Base-by-base conservation (phyloP, 2,113 vertebrate species). In the Rhombomys opimus region DNA sequence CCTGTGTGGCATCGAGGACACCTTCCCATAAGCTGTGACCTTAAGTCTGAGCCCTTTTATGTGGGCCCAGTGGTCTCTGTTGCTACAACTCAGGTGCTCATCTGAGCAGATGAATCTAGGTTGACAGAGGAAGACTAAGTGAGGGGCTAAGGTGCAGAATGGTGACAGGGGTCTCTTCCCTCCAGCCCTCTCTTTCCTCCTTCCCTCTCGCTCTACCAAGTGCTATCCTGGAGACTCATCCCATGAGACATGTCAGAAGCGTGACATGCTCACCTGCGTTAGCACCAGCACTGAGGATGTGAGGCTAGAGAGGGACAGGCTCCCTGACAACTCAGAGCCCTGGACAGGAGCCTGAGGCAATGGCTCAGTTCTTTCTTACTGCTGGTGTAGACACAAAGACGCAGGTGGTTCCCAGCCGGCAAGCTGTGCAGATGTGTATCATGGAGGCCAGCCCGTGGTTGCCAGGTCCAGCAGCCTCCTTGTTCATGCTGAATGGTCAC, bases 231-330 rank as follows among this genome's bases (percentile, higher is more conserved):
- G 25, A 52, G 15, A 3, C 38, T 22, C 54, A 80, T 65, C 20
- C 41, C 17, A 7, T 35, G 46, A 57, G 35, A 13, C 17, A 0
- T 70, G n/a, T 54, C 77, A 68, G 30, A 20, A 46, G 25, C 57
- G 57, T 61, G 38, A 80, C n/a, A 22, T 70, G 41, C 32, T 54
- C 20, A 59, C 38, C 38, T n/a, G 23, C 14, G 7, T 67, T 50
- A 20, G 12, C 22, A 0, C 8, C 0, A 1, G n/a, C 13, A 11
- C 32, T 22, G 11, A n/a, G 12, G 46, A 7, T 61, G 10, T 72
- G 89, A 54, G 3, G 5, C 30, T 72, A 23, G 82, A 41, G 2
- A 6, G n/a, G 17, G 22, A 22, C 23, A 32, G 85, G 23, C 38
- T 46, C 73, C 10, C 10, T 41, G 32, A 59, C 63, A 52, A n/a